Evolutionary conservation across 2,888 invertebrate species (phyloP), one percentile per base, ranked within the genome.

Genomic region (Agrenia bidenticulata): DNA sequence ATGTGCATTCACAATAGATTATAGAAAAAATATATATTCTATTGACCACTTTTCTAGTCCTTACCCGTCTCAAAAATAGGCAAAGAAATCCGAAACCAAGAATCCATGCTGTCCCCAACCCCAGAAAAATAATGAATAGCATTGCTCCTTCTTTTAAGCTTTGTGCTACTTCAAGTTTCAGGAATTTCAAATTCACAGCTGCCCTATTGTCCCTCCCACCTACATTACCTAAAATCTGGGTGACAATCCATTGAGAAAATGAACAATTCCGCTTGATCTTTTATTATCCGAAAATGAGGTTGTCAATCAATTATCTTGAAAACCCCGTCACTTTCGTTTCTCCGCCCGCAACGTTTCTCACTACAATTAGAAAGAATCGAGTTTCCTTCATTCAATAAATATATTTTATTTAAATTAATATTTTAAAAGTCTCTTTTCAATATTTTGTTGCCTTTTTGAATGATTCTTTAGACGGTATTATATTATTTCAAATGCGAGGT

Each of bases 21-120:
- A n/a, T n/a, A n/a, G n/a, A n/a, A n/a, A n/a, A n/a, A n/a, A n/a
- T n/a, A n/a, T n/a, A n/a, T n/a, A 11, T 4, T 11, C 32, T 32
- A 7, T 32, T 32, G 32, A 32, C 32, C 19, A 15, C 15, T 45
- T 15, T 15, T 45, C n/a, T 9, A 32, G n/a, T 32, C 5, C 42
- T n/a, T 58, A 45, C 58, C 58, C 42, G 58, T 58, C 58, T 39
- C 17, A 58, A 1, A 26, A 45, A 49, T 13, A 58, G 23, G 26
- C 23, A 58, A 21, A 58, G 21, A 2, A 45, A 11, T 26, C 58
- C 58, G 11, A 58, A 21, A 21, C 45, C 58, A 2, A 58, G 15
- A 2, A 42, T 15, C 58, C 24, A 42, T 41, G 24, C 26, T 21
- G 42, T 45, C 13, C 45, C 58, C 2, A 58, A 23, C 17, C 58